Percentiles rank a stretch among this genome's conserved stretches.
Evolutionary conservation across 2,113 vertebrate genomes (phyloP).

Genomic region (Gulo gulo): DNA sequence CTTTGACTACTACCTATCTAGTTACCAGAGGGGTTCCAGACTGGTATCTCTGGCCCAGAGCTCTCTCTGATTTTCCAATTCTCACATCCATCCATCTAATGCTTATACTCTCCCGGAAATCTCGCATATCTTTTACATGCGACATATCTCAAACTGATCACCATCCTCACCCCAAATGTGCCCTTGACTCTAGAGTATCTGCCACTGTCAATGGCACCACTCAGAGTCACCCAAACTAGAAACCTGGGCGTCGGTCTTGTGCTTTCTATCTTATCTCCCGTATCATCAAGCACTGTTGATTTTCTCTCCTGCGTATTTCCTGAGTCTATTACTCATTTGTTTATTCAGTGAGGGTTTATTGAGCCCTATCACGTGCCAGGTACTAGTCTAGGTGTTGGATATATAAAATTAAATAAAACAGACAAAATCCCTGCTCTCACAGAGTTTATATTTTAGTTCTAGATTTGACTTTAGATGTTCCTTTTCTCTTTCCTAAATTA

Average conservation of each 20-base stretch:
- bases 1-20: not conserved
- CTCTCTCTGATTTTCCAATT: not conserved
- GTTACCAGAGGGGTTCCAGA: not conserved
- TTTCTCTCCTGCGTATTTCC: not conserved
- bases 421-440: not conserved
- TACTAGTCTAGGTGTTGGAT: not conserved
- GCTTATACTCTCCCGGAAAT: not conserved
- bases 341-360: not conserved
- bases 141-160: not conserved
- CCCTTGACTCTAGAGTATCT: not conserved
- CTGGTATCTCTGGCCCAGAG: not conserved
- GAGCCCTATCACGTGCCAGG: not conserved
- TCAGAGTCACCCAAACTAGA: not conserved
- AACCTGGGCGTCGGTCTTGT: not conserved
- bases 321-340: not conserved
- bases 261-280: not conserved
- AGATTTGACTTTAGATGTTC: not conserved
- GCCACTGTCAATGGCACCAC: no score
- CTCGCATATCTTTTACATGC: not conserved
- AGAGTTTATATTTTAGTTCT: not conserved
- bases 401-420: not conserved
- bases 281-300: not conserved
- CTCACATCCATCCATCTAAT: not conserved
- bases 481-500: not conserved
- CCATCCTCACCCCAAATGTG: not conserved